A percentile compares a stretch with the other conserved stretches of the same genome.
Conservation (phyloP, 2,797 vertebrate genomes). For the Hafferia zeledoni region DNA sequence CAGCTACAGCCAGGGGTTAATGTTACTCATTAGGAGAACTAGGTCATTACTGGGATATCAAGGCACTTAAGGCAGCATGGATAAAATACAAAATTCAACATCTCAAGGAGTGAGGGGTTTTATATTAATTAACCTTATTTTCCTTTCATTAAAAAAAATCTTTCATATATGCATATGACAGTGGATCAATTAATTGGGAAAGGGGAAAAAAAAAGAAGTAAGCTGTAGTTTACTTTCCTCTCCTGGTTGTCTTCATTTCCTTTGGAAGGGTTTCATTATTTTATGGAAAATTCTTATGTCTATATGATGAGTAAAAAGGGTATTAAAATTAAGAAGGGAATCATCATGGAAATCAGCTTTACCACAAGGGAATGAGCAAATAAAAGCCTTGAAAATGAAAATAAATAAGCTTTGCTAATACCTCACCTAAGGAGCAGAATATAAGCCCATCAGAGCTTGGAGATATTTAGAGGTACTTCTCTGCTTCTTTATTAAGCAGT, state of each 20-base stretch:
- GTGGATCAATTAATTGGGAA: slow-evolving; percentile 96
- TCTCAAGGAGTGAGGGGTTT: slow-evolving; percentile 92
- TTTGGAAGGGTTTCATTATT: slow-evolving; percentile 94
- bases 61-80: slow-evolving; percentile 95
- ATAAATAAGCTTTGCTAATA: slow-evolving; percentile 97
- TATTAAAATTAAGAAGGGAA: slow-evolving; percentile 99
- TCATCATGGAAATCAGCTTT: slow-evolving; percentile 96
- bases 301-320: slow-evolving; percentile 96
- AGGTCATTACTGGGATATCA: slow-evolving; percentile 99
- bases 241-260: slow-evolving; percentile 88
- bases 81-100: slow-evolving; percentile 92
- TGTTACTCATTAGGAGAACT: slow-evolving; percentile 99
- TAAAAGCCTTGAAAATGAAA: slow-evolving; percentile 97
- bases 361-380: slow-evolving; percentile 93
- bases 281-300: slow-evolving; percentile 91
- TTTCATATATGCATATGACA: slow-evolving; percentile 91
- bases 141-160: slow-evolving; percentile 87
- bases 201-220: slow-evolving; percentile 47
- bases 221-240: slow-evolving; percentile 90
- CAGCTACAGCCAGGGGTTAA: slow-evolving; percentile 99
- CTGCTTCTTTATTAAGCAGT: slow-evolving; percentile 86
- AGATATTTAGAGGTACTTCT: slow-evolving; percentile 81
- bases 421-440: slow-evolving; percentile 94
- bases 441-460: slow-evolving; percentile 83
- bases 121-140: slow-evolving; percentile 99